phyloP scores from a whole-genome alignment of 1,140 invertebrate species.

The Drosophila yakuba region DNA sequence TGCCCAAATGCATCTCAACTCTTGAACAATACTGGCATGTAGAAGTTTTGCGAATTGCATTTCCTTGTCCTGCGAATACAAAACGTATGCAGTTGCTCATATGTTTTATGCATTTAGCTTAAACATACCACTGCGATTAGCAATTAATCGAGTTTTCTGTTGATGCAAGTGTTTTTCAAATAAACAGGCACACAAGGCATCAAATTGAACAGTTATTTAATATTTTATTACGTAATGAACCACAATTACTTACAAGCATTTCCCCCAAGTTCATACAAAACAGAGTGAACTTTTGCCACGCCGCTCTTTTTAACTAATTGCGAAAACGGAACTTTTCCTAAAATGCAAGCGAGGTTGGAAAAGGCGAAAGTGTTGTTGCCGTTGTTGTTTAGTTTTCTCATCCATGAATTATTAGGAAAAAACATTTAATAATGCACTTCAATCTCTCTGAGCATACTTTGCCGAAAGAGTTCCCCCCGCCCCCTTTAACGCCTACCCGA shows the following conservation, averaged over 20 bases:
- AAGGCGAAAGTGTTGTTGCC: conserved; percentile 16
- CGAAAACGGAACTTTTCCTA: conserved; percentile 33
- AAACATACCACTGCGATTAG: too few relatives aligned
- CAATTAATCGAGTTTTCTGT: not conserved
- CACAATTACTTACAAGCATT: conserved; percentile 33
- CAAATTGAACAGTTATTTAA: not conserved
- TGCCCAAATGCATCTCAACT: too few relatives aligned
- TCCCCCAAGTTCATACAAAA: conserved; percentile 13
- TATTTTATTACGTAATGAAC: conserved; percentile 30
- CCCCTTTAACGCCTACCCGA: not conserved
- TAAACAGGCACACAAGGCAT: not conserved
- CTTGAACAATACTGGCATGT: too few relatives aligned
- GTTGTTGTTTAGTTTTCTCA: conserved; percentile 13
- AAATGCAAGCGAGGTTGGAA: not conserved
- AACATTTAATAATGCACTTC: conserved; percentile 65
- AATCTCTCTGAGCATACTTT: conserved; percentile 38
- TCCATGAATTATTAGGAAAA: conserved; percentile 52
- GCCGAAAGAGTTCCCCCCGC: conserved; percentile 18
- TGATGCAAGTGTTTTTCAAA: not conserved
- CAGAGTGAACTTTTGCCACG: conserved; percentile 20
- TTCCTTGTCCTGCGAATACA: too few relatives aligned
- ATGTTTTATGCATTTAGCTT: too few relatives aligned
- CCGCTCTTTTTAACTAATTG: conserved; percentile 41
- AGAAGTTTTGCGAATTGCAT: too few relatives aligned
- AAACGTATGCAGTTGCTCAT: too few relatives aligned